Percentiles rank a stretch among this genome's conserved stretches.
Conservation (phyloP, 2,888 invertebrate species). For the Eristalis arbustorum region DNA sequence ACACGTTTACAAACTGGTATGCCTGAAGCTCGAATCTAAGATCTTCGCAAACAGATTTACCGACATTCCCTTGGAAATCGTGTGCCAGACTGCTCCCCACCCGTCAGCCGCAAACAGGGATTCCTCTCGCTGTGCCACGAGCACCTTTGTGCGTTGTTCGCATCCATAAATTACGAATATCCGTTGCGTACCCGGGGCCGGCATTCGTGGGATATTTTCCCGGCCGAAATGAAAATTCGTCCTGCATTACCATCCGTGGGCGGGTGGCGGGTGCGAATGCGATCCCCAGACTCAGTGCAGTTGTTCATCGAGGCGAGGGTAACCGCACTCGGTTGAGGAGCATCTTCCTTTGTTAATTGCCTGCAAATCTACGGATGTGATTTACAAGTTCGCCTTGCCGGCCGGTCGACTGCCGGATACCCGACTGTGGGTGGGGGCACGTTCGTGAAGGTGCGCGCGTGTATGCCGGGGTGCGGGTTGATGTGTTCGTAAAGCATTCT, state of each 20-base stretch:
- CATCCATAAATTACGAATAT: background rate
- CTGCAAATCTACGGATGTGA: constrained; percentile 18
- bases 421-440: background rate
- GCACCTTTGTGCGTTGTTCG: background rate
- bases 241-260: background rate
- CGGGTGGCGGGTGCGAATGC: background rate
- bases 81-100: background rate
- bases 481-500: constrained; percentile 8
- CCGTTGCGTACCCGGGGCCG: background rate
- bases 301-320: background rate
- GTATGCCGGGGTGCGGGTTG: background rate
- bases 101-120: too few species aligned
- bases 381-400: background rate
- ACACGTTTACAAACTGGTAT: background rate
- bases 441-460: background rate
- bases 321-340: background rate
- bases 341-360: constrained; percentile 33
- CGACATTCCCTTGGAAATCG: background rate
- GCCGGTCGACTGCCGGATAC: background rate
- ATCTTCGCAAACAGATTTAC: background rate
- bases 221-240: background rate
- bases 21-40: background rate
- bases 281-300: background rate
- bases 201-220: background rate
- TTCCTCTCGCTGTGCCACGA: background rate